phyloP scores from a whole-genome alignment of 2,888 invertebrate species.

The Orchesellides sinensis region DNA sequence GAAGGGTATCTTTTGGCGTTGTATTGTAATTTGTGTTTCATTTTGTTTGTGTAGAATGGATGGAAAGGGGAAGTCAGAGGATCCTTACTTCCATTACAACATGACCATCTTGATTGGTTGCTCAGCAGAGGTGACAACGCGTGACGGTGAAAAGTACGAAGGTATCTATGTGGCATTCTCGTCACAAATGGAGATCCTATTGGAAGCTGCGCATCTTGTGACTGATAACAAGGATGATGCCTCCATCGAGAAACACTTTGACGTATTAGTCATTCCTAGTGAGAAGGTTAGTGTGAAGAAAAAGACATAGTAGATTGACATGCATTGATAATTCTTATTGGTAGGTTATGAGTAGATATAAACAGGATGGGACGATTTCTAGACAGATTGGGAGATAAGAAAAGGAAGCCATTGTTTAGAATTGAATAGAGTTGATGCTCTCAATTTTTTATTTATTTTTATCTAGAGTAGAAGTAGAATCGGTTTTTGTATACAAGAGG shows the following conservation, averaged over 20 bases:
- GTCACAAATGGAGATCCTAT: slow-evolving; percentile 69
- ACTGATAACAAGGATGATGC: slow-evolving; percentile 68
- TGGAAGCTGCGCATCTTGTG: slow-evolving; percentile 74
- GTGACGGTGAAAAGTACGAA: slow-evolving; percentile 70
- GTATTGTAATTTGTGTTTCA: background rate
- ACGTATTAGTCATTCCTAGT: slow-evolving; percentile 73
- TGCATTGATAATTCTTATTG: too few relatives aligned
- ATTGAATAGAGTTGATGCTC: too few relatives aligned
- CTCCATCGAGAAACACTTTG: slow-evolving; percentile 72
- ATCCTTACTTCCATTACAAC: slow-evolving; percentile 72
- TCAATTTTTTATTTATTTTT: too few relatives aligned
- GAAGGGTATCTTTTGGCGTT: background rate
- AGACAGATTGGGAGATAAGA: too few relatives aligned
- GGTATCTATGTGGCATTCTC: slow-evolving; percentile 73
- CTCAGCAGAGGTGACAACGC: slow-evolving; percentile 69
- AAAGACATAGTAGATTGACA: too few relatives aligned
- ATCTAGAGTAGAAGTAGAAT: too few relatives aligned
- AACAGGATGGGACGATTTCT: too few relatives aligned
- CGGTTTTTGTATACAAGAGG: too few relatives aligned
- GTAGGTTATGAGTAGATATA: too few relatives aligned
- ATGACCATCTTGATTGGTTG: slow-evolving; percentile 73
- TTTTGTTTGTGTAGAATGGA: slow-evolving; percentile 54
- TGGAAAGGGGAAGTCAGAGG: slow-evolving; percentile 68
- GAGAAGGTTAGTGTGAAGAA: slow-evolving; percentile 68
- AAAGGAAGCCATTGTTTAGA: too few relatives aligned